Evolutionary conservation across 2,797 vertebrate genomes (phyloP).

Genomic region (Pseudochromis fuscus): DNA sequence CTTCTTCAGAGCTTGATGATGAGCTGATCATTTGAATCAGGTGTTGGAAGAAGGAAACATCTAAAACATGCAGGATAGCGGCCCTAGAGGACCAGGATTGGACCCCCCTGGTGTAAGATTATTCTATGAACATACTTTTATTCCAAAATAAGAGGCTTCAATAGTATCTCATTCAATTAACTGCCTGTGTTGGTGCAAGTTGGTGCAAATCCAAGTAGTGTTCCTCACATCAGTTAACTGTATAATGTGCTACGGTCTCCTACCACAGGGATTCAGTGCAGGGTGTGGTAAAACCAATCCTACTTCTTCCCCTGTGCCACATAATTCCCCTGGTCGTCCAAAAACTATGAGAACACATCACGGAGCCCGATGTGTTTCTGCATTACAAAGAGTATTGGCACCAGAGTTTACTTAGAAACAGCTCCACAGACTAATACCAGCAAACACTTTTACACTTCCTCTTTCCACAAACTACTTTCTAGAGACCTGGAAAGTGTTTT

Average conservation of each 20-base stretch:
- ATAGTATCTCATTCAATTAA: too few species aligned
- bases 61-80: too few species aligned
- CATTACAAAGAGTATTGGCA: neutral
- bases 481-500: neutral
- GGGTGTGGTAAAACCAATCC: neutral
- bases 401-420: constrained; percentile 1
- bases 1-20: too few species aligned
- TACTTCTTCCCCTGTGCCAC: neutral
- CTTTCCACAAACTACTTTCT: neutral
- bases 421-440: neutral
- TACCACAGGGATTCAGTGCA: neutral
- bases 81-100: too few species aligned
- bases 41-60: too few species aligned
- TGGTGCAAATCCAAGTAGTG: too few species aligned
- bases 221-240: too few species aligned
- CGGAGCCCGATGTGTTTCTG: neutral
- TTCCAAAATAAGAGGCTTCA: neutral
- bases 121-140: too few species aligned
- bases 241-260: neutral
- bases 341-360: neutral
- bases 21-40: too few species aligned
- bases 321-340: neutral
- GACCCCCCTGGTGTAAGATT: too few species aligned
- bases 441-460: neutral
- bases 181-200: too few species aligned